These are phyloP conservation scores for Panulirus ornatus DNA, from an alignment of 1,140 invertebrate species.

Conservation along the genomic window DNA sequence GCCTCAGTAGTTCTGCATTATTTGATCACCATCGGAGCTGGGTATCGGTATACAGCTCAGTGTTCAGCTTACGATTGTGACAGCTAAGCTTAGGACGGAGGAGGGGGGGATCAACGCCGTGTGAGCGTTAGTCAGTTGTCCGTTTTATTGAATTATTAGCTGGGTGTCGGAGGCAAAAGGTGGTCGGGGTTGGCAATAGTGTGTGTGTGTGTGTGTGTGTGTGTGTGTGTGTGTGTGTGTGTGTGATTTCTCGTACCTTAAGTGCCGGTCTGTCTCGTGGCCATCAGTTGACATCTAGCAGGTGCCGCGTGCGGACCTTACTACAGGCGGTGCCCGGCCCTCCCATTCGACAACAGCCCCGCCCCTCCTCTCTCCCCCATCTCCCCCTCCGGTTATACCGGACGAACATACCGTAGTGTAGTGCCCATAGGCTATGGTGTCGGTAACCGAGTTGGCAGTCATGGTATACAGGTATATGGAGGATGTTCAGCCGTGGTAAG, in stretches of 20 bases:
- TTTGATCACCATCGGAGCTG: no score
- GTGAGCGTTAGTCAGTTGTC: no score
- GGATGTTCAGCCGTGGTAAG: background rate
- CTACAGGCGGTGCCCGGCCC: background rate
- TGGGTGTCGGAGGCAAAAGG: no score
- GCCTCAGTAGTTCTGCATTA: no score
- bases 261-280: background rate
- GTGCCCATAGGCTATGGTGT: no score
- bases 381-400: background rate
- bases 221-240: background rate
- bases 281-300: conserved; percentile 56
- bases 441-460: background rate
- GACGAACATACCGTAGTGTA: background rate
- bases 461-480: conserved; percentile 40
- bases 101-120: no score
- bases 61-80: no score
- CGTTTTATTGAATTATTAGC: no score
- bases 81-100: no score
- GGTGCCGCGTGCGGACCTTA: conserved; percentile 34
- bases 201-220: background rate
- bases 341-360: background rate
- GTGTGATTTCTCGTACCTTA: conserved; percentile 12
- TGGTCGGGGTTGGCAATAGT: no score
- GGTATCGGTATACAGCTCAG: no score
- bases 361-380: background rate